A percentile compares a stretch with the other conserved stretches of the same genome.
phyloP scores from a whole-genome alignment of 30 jellyfish, hydroid and myxozoan genomes.

The Hydractinia symbiolongicarpus region DNA sequence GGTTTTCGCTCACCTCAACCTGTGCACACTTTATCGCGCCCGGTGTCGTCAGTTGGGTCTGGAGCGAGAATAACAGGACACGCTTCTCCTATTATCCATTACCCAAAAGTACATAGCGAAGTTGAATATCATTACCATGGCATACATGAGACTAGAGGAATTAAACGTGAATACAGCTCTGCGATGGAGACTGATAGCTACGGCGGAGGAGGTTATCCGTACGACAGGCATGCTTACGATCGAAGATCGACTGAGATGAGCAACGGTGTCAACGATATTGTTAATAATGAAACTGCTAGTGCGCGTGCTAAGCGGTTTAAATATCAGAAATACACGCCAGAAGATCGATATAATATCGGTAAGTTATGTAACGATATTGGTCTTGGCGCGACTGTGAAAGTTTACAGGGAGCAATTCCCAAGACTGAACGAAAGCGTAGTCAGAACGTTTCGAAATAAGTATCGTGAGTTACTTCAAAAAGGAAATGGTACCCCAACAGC shows the following conservation, averaged over 20 bases:
- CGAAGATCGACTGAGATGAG: background rate
- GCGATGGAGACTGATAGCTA: slow-evolving; percentile 15
- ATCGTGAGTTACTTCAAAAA: background rate
- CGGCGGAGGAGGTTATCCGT: background rate
- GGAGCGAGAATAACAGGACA: background rate
- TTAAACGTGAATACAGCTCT: slow-evolving; percentile 7
- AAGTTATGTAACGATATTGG: slow-evolving; percentile 21
- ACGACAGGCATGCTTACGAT: background rate
- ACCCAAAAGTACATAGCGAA: background rate
- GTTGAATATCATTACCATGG: background rate
- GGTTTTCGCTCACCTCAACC: background rate
- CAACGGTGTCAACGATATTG: background rate
- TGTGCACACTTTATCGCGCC: background rate
- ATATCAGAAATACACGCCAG: slow-evolving; percentile 27
- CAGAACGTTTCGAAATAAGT: slow-evolving; percentile 19
- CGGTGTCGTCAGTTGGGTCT: slow-evolving; percentile 9
- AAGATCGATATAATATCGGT: slow-evolving; percentile 24
- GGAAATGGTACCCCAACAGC: slow-evolving; percentile 22
- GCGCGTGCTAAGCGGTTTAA: slow-evolving; percentile 14
- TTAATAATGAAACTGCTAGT: background rate
- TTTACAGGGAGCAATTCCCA: slow-evolving; percentile 17
- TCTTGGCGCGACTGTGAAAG: slow-evolving; percentile 22
- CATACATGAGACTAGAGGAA: background rate
- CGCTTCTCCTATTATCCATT: slow-evolving; percentile 14
- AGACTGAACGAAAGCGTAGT: slow-evolving; percentile 23